These are phyloP conservation scores for Eulithis testata DNA, from an alignment of 2,888 invertebrate species.

Conservation along the genomic window DNA sequence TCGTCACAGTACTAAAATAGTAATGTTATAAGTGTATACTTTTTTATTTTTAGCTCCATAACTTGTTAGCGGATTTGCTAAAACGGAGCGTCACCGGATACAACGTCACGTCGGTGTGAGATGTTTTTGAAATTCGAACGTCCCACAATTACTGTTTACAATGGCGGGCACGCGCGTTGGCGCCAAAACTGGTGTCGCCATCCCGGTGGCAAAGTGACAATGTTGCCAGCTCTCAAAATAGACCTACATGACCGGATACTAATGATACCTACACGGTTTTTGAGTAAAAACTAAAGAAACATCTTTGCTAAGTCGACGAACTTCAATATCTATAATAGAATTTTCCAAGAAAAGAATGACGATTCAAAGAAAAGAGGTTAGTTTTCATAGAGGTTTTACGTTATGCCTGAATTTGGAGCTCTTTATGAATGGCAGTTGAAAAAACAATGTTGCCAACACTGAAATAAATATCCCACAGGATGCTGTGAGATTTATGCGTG, in stretches of 20 bases:
- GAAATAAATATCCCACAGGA: slow-evolving; percentile 65
- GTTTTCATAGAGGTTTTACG: too few species aligned
- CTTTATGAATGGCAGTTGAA: not conserved
- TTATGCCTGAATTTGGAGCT: too few species aligned
- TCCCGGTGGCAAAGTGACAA: slow-evolving; percentile 63
- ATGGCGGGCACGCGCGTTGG: slow-evolving; percentile 75
- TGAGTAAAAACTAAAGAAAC: not conserved
- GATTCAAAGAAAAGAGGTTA: too few species aligned
- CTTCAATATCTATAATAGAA: not conserved
- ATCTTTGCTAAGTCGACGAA: not conserved
- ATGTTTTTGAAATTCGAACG: slow-evolving; percentile 82
- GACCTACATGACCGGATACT: slow-evolving; percentile 49
- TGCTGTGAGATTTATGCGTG: slow-evolving; percentile 43
- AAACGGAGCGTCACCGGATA: slow-evolving; percentile 78
- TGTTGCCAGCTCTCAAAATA: slow-evolving; percentile 77
- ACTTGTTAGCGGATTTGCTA: slow-evolving; percentile 42
- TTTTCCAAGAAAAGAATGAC: too few species aligned
- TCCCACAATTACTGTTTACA: slow-evolving; percentile 75
- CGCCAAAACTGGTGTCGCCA: slow-evolving; percentile 74
- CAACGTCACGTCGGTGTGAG: slow-evolving; percentile 74
- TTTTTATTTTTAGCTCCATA: slow-evolving; percentile 24
- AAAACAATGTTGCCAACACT: slow-evolving; percentile 76
- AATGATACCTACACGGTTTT: slow-evolving; percentile 11
- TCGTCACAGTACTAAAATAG: not conserved
- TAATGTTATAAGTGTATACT: not conserved